Base-by-base conservation (phyloP, 2,797 vertebrate species). In the Diplodus puntazzo region DNA sequence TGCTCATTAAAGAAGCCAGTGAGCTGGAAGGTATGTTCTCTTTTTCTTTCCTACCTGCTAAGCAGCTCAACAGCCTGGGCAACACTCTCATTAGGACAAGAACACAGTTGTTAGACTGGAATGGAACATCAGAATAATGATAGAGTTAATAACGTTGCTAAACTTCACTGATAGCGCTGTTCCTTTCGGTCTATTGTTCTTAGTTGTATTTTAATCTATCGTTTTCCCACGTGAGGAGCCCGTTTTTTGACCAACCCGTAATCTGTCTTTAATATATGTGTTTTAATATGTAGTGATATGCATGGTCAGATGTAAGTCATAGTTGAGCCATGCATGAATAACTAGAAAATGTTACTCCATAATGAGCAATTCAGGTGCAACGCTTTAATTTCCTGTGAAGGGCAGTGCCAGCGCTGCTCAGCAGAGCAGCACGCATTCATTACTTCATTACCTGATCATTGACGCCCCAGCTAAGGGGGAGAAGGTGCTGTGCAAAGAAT, bases 371-470 rank as follows among this genome's bases (percentile, higher is more conserved):
- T 74, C 72, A 84, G 72, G 80, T 87, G 84, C 75, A 80, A 84
- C 39, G 1, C 74, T 89, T 90, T 91, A 85, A 92, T 92, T 91
- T 91, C 88, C 86, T 91, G 88, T 90, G 88, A 90, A 92, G 88
- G 91, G 78, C 88, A 88, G 67, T 62, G 80, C 70, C 70, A 64
- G 69, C 5, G 65, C 69, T 55, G 85, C 73, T 87, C 87, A 79
- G 75, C 61, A 5, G 86, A 92, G 88, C 87, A 72, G 85, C 80
- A 75, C 78, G 72, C 82, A 52, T 85, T 83, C 81, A 82, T 91
- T 89, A 84, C 84, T 86, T 87, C 81, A 90, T 92, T 88, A 91
- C 88, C 73, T 82, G 84, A 81, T 84, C 88, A 65, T 42, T 60
- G 83, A 89, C 43, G 67, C 79, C 69, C 50, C 27, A 10, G 62